Evolutionary conservation across 2,888 invertebrate genomes (phyloP), one percentile per base, ranked within the genome.

Genomic region (Ferdinandea cuprea): DNA sequence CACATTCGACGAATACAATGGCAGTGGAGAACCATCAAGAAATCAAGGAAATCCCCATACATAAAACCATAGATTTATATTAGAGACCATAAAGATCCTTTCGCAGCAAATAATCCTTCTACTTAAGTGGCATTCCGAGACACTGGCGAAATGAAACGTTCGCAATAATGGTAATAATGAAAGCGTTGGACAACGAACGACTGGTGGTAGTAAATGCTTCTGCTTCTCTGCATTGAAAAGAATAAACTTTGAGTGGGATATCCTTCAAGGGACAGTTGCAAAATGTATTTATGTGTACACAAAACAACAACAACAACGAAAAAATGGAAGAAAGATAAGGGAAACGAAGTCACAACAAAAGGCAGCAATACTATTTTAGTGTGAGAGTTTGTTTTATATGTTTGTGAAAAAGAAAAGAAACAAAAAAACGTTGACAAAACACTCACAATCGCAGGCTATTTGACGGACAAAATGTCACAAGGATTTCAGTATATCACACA

Each of bases 31-130:
- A 19, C 72, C 72, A 72, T 63, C 61, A 46, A 30, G 48, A 32
- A 44, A 44, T 44, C 44, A 40, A 21, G 54, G 40, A 63, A 73
- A 46, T 48, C 65, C 74, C 32, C 48, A 21, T 25, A 17, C 52
- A 76, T 81, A 81, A 81, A 81, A 81, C 80, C 80, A 59, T 59
- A 65, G 80, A 81, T 81, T 71, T 81, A 81, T 81, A 50, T 69
- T 56, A 63, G 63, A 80, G 52, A 69, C 50, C 25, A 65, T 76
- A 76, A 81, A 73, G 52, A 76, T 71, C 68, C 80, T 59, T 69
- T 59, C 30, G 48, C 28, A 69, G 65, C 37, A 76, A 71, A 81
- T 76, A 81, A 81, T 81, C 76, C 76, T 81, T 81, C 59, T 71
- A 65, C 76, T 81, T 81, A 81, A 81, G 80, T 81, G 80, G 76